phyloP scores from a whole-genome alignment of 2,888 invertebrate genomes.

The Temnothorax unifasciatus region DNA sequence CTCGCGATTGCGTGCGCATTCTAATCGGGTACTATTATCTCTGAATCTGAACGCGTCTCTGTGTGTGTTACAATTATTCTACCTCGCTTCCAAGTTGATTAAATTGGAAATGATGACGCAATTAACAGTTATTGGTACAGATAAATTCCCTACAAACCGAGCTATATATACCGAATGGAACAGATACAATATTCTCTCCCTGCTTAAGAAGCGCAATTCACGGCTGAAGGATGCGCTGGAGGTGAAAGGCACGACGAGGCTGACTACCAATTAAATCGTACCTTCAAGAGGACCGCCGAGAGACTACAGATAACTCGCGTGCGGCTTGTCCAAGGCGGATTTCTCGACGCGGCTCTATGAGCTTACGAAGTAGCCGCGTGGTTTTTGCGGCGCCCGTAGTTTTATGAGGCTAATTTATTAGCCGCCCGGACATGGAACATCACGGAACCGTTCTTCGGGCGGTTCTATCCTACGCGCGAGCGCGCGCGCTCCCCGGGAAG shows the following conservation, averaged over 20 bases:
- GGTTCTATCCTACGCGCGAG: constrained; percentile 53
- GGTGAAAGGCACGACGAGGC: constrained; percentile 75
- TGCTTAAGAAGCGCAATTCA: constrained; percentile 37
- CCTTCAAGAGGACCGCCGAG: constrained; percentile 69
- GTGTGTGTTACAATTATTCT: background rate
- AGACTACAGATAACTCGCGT: constrained; percentile 64
- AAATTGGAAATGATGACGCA: constrained; percentile 6
- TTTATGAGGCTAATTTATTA: constrained; percentile 76
- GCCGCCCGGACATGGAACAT: constrained; percentile 67
- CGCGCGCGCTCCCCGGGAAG: constrained; percentile 45
- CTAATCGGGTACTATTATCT: background rate
- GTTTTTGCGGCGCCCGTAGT: constrained; percentile 67
- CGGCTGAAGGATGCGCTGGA: constrained; percentile 65
- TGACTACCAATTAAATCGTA: constrained; percentile 76
- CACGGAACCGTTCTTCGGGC: constrained; percentile 64
- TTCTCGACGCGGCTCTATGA: constrained; percentile 61
- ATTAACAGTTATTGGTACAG: constrained; percentile 3
- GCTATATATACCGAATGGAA: constrained; percentile 7
- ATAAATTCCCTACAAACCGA: constrained; percentile 10
- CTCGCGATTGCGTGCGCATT: constrained; percentile 18
- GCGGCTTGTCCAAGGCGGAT: constrained; percentile 64
- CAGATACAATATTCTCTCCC: constrained; percentile 19
- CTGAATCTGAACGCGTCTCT: background rate
- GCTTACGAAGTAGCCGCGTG: constrained; percentile 69
- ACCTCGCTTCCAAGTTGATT: background rate